Base-by-base conservation (phyloP, 2,888 invertebrate genomes). In the Strigamia maritima region DNA sequence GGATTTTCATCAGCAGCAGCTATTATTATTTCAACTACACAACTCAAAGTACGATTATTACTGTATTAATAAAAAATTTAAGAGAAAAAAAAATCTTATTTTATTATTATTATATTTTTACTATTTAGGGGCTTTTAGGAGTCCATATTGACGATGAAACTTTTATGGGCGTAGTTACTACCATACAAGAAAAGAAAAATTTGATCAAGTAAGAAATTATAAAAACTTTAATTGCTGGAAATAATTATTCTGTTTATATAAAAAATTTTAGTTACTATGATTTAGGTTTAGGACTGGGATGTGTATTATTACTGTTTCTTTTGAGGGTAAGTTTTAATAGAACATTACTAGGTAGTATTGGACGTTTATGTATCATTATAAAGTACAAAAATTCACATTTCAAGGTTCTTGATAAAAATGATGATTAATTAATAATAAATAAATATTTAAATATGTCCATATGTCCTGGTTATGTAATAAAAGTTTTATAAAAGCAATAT, bases 1-100 rank as follows among this genome's bases (percentile, higher is more conserved):
- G 94, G 93, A 0, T 95, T 95, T 84, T 94, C 94, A 0, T 90
- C 93, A 8, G 94, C 94, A 0, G 95, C 95, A 0, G 94, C 94
- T 16, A 84, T 94, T 75, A 94, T 93, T 77, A 95, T 95, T 82
- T 93, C 90, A 3, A 91, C 92, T 1, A 91, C 93, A 0, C 95
- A 95, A 85, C 78, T 84, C 44, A 82, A 82, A 79, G 82, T 81
- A 79, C 6, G 10, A 4, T 10, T 75, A 7, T 16, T 22, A 10
- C 16, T 19, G 16, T 28, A 35, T 19, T 19, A 70, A 70, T 8
- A 19, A 70, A 70, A 70, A 14, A 14, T 19, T 4, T 60, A 60
- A 8, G 24, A 14, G 6, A 14, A 7, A 24, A 8, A 60, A 19
- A n/a, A n/a, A n/a, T n/a, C n/a, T 4, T 19, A 28, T 10, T 70